Base-by-base conservation (phyloP, 2,888 invertebrate species). In the Dryococelus australis region DNA sequence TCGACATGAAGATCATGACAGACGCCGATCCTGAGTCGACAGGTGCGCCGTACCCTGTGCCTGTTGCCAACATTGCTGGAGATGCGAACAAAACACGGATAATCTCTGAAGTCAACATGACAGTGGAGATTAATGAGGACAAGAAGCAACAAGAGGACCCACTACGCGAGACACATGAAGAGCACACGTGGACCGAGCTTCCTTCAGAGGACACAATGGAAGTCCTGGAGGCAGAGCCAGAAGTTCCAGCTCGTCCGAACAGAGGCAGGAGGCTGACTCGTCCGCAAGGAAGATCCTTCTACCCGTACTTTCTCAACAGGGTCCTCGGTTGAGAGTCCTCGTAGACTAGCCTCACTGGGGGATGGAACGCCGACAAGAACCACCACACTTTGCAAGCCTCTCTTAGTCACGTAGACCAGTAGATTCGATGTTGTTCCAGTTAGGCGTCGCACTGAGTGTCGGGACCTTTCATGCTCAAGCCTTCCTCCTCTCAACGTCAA, bases 271-370 rank as follows among this genome's bases (percentile, higher is more conserved):
- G 93, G 88, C 91, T 94, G 47, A 92, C 93, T 27, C 92, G 92
- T 88, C 93, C 93, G 12, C 93, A 93, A 88, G 92, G 93, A 87
- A 92, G 93, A 89, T 92, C 93, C n/a, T 93, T 93, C 89, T 94
- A 94, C 90, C 94, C 94, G 35, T 94, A 94, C 89, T 94, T 94
- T 89, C 93, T 94, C 90, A 94, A 94, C 90, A 91, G 94, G 90
- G 93, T 94, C 88, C 90, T 94, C 88, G 94, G 94, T 89, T 94
- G 88, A 89, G 43, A 35, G 28, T 81, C 53, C 27, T 51, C 27
- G 28, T 27, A 85, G 53, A 86, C 26, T 43, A 12, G 53, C 78
- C 53, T 27, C 35, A 47, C 81, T 26, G 85, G 27, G 26, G 27
- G 84, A 83, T 65, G 65, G 65, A 65, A 0, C 65, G n/a, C 65